Evolutionary conservation across 2,888 invertebrate species (phyloP), one percentile per base, ranked within the genome.

Genomic region (Mythimna lalbum): DNA sequence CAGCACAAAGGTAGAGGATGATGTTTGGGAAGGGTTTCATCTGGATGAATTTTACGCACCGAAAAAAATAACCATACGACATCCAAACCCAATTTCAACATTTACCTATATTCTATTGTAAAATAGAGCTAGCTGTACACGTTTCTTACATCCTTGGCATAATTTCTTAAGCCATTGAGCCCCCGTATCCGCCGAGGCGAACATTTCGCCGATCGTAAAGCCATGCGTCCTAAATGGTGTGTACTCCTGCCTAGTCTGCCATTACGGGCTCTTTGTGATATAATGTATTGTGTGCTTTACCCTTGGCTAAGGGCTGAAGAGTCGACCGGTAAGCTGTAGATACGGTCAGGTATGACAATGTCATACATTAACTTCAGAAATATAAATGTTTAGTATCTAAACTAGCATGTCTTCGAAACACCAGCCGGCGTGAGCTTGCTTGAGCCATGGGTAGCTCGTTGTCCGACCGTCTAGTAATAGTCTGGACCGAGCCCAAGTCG

Each of bases 121-220:
- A 43, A 47, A 47, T 19, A 19, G 14, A 47, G 19, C 47, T 47
- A 27, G 27, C 1, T 27, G 6, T 19, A 47, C 9, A 17, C 52
- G 2, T 12, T 69, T 65, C 21, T 4, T 17, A 63, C 47, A 36
- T 77, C 71, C 62, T 27, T 21, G 74, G 63, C 60, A 76, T 79
- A 78, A 86, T 86, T 83, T 83, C 69, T 68, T 73, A 74, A 73
- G 57, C 78, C 85, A 84, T 86, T 83, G 80, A 77, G 74, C 75
- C 9, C 67, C 50, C 65, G 61, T 57, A 53, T 67, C 63, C 69
- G 65, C 10, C 52, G 69, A 69, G 33, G 62, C 69, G 81, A 64
- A 59, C 73, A 52, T 80, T 71, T 56, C 60, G 66, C 69, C 59
- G 72, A 78, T 70, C 72, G 75, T 76, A 68, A 75, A 61, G 52